Conservation (phyloP, 2,113 vertebrate species). For the Oryzias javanicus region DNA sequence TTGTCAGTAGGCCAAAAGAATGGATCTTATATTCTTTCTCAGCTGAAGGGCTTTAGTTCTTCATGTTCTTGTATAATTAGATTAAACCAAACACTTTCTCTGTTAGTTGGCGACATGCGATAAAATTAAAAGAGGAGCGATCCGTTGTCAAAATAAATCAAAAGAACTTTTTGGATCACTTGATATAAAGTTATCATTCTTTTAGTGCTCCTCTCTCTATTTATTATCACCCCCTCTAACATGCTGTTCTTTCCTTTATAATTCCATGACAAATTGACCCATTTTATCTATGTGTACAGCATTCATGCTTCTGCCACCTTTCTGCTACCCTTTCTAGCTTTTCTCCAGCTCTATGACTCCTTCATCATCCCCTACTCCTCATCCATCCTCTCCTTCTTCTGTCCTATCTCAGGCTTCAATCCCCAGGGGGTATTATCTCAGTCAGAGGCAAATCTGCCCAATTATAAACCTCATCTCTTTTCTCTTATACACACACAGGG, state of each 20-base stretch:
- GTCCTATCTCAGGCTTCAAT: slow-evolving; percentile 55
- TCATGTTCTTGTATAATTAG: slow-evolving; percentile 28
- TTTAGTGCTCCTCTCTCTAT: slow-evolving; percentile 5
- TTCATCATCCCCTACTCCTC: slow-evolving; percentile 29
- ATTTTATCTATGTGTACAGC: slow-evolving; percentile 22
- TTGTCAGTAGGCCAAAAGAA: slow-evolving; percentile 30
- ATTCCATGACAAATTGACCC: slow-evolving; percentile 31
- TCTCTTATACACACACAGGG: slow-evolving; percentile 22
- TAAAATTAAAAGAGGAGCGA: slow-evolving; percentile 19
- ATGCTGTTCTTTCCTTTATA: slow-evolving; percentile 25
- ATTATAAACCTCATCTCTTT: slow-evolving; percentile 79
- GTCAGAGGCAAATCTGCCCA: slow-evolving; percentile 77
- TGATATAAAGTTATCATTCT: slow-evolving; percentile 17
- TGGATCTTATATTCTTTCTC: slow-evolving; percentile 26
- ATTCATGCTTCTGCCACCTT: slow-evolving; percentile 43
- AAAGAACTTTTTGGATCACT: slow-evolving; percentile 27
- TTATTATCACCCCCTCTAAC: slow-evolving; percentile 43
- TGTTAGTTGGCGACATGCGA: slow-evolving; percentile 9
- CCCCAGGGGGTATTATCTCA: slow-evolving; percentile 77
- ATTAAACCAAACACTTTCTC: slow-evolving; percentile 28
- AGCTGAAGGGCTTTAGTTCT: slow-evolving; percentile 8
- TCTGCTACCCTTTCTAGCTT: slow-evolving; percentile 47
- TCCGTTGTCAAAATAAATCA: slow-evolving; percentile 13
- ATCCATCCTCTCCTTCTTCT: slow-evolving; percentile 38
- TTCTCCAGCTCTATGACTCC: slow-evolving; percentile 39